phyloP scores from a whole-genome alignment of 2,797 vertebrate genomes.

The Gadopsis bispinosus region DNA sequence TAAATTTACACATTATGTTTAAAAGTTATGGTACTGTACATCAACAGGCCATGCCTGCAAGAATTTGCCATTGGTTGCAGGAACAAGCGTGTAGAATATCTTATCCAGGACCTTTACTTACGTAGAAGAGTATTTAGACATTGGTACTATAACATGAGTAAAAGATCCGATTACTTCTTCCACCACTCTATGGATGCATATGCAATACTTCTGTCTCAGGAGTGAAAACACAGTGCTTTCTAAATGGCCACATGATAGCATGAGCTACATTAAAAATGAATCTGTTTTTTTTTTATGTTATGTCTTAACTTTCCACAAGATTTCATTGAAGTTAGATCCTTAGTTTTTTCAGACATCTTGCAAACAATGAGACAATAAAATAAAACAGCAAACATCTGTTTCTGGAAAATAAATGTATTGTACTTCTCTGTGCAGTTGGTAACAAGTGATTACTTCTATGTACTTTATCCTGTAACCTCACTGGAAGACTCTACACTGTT shows the following conservation, averaged over 20 bases:
- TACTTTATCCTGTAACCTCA: conserved; percentile 20
- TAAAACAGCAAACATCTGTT: not conserved
- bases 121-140: not conserved
- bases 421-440: conserved; percentile 49
- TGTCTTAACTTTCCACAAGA: not conserved
- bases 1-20: too few relatives aligned
- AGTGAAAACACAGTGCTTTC: not conserved
- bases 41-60: too few relatives aligned
- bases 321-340: not conserved
- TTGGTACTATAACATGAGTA: not conserved
- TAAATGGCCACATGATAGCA: conserved; percentile 31
- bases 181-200: not conserved
- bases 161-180: too few relatives aligned
- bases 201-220: not conserved
- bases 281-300: not conserved
- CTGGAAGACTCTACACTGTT: conserved; percentile 23
- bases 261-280: not conserved
- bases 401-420: conserved; percentile 69
- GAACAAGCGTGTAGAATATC: not conserved
- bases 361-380: not conserved
- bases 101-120: not conserved
- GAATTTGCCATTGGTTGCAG: too few relatives aligned
- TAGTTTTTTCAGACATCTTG: not conserved
- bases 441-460: conserved; percentile 32
- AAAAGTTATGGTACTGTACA: too few relatives aligned